Conservation (phyloP, 2,888 invertebrate genomes). For the Branchellion lobata region DNA sequence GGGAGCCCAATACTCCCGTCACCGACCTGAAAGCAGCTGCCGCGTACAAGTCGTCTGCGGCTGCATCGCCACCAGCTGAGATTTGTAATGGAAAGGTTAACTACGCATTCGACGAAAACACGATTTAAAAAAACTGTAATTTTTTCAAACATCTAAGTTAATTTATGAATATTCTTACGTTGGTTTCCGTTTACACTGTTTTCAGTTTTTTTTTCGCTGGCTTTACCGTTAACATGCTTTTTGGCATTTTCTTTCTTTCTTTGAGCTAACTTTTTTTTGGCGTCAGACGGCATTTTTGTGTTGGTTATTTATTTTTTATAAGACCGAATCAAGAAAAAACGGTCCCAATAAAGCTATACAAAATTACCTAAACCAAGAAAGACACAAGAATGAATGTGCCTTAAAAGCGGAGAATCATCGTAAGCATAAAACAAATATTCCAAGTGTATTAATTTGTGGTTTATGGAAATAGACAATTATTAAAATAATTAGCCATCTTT, state of each 20-base stretch:
- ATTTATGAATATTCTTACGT: not conserved
- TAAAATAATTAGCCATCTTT: no score
- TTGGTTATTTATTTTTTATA: not conserved
- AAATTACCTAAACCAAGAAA: not conserved
- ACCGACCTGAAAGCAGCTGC: conserved; percentile 73
- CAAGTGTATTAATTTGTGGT: no score
- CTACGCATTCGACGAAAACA: not conserved
- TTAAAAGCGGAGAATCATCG: not conserved
- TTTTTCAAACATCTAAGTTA: no score
- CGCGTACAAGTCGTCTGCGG: conserved; percentile 78
- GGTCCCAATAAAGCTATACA: not conserved
- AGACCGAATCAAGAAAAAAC: not conserved
- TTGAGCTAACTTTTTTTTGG: conserved; percentile 94
- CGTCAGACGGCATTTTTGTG: conserved; percentile 87
- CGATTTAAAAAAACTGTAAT: not conserved
- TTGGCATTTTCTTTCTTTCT: conserved; percentile 93
- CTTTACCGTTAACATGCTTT: conserved; percentile 65
- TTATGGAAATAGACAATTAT: no score
- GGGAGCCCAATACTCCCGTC: conserved; percentile 90
- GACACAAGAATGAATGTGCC: not conserved
- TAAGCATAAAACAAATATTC: not conserved
- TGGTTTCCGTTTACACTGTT: conserved; percentile 38
- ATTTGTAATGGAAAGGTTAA: not conserved
- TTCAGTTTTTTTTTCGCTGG: conserved; percentile 63
- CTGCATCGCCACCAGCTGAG: conserved; percentile 63